A percentile compares a stretch with the other conserved stretches of the same genome.
Evolutionary conservation across 1,140 invertebrate genomes (phyloP).

Genomic region (Anastrepha obliqua): DNA sequence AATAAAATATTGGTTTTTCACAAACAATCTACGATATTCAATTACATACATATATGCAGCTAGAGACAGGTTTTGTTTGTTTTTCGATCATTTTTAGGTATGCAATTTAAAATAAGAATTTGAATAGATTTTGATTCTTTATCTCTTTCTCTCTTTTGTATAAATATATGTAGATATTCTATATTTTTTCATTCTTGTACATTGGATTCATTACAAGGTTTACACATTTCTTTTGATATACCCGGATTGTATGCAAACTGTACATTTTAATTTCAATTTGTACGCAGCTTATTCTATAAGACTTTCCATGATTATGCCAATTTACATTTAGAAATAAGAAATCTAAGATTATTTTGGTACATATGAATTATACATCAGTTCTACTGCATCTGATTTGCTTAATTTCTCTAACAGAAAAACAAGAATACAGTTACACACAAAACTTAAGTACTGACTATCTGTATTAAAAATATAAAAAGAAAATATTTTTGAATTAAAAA

Average conservation of each 20-base stretch:
- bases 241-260: conserved; percentile 7
- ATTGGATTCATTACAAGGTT: conserved; percentile 44
- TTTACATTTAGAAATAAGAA: conserved; percentile 23
- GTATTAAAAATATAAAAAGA: no score
- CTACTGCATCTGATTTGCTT: not conserved
- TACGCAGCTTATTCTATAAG: conserved; percentile 10
- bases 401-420: not conserved
- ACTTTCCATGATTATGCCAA: conserved; percentile 5
- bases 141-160: not conserved
- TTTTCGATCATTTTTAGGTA: not conserved
- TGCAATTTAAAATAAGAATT: conserved; percentile 19
- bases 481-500: no score
- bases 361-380: conserved; percentile 42
- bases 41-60: not conserved
- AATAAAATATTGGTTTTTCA: conserved; percentile 20
- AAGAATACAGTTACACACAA: not conserved
- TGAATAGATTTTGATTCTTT: conserved; percentile 30
- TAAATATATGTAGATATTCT: conserved; percentile 21
- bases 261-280: not conserved
- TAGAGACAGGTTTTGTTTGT: not conserved
- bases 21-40: conserved; percentile 41
- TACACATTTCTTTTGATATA: not conserved
- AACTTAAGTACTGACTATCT: not conserved
- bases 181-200: conserved; percentile 24
- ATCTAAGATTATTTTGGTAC: conserved; percentile 51